phyloP scores from a whole-genome alignment of 2,797 vertebrate species.

The Enteromius argenteus region DNA sequence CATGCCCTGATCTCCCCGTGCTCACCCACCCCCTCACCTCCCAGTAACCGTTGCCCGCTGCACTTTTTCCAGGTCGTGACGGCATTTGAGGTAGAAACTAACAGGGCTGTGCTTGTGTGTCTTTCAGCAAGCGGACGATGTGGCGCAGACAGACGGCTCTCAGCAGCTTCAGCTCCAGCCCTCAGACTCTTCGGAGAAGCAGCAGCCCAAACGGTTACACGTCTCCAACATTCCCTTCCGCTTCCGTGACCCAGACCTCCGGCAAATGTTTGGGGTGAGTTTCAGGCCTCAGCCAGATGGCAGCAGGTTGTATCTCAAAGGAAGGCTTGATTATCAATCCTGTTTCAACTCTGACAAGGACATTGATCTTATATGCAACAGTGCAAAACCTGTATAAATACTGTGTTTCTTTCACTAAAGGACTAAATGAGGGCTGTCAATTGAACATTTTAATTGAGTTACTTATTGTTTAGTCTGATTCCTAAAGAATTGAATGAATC shows the following conservation, averaged over 20 bases:
- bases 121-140: conserved; percentile 89
- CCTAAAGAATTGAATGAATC: too few relatives aligned
- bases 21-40: conserved; percentile 11
- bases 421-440: not conserved
- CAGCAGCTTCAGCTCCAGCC: conserved; percentile 88
- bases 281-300: conserved; percentile 10
- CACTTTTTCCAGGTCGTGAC: not conserved
- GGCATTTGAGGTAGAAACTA: conserved; percentile 36
- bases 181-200: conserved; percentile 92
- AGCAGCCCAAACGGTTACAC: conserved; percentile 96
- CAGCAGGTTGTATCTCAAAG: conserved; percentile 8
- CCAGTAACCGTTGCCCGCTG: not conserved
- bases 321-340: conserved; percentile 24
- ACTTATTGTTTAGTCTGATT: not conserved
- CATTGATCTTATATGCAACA: conserved; percentile 14
- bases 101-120: conserved; percentile 65
- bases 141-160: conserved; percentile 93
- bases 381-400: not conserved
- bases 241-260: conserved; percentile 96
- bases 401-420: not conserved
- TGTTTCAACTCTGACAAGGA: conserved; percentile 26
- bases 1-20: conserved; percentile 34
- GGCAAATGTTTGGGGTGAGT: conserved; percentile 99
- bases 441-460: not conserved
- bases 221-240: conserved; percentile 99